phyloP scores from a whole-genome alignment of 1,140 invertebrate genomes.

The Macrostomum lignano region DNA sequence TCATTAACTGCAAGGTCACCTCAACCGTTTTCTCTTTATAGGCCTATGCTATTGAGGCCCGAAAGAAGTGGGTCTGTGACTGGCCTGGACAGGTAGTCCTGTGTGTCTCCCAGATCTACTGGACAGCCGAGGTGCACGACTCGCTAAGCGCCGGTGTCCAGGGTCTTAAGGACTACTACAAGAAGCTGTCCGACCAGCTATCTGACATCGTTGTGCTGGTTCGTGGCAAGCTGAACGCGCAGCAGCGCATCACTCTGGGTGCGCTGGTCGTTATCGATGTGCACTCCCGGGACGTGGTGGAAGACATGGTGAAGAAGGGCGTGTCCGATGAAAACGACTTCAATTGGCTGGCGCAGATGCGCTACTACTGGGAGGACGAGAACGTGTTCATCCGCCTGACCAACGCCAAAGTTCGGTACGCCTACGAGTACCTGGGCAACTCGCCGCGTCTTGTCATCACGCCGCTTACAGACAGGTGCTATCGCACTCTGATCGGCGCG shows the following conservation, averaged over 20 bases:
- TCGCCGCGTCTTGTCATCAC: conserved; percentile 25
- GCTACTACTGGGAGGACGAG: conserved; percentile 28
- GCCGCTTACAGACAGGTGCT: conserved; percentile 25
- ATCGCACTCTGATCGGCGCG: conserved; percentile 19
- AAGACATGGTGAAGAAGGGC: conserved; percentile 21
- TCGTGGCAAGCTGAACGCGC: conserved; percentile 24
- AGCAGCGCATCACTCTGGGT: conserved; percentile 23
- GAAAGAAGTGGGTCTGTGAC: conserved; percentile 24
- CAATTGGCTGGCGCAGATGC: conserved; percentile 26
- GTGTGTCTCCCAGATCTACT: conserved; percentile 27
- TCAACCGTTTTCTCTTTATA: too few species aligned
- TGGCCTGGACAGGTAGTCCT: conserved; percentile 29
- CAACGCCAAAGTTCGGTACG: conserved; percentile 26
- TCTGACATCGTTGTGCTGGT: conserved; percentile 25
- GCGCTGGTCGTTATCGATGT: conserved; percentile 28
- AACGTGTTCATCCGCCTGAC: conserved; percentile 18
- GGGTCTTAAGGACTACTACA: conserved; percentile 16
- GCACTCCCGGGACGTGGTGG: conserved; percentile 23
- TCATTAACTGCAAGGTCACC: too few species aligned
- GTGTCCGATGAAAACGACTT: conserved; percentile 23
- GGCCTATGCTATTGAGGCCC: conserved; percentile 15
- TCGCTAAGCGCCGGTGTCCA: conserved; percentile 11
- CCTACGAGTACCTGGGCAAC: conserved; percentile 29
- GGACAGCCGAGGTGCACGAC: conserved; percentile 26
- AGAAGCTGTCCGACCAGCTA: conserved; percentile 17